Percentiles rank a stretch among this genome's conserved stretches.
These are phyloP conservation scores for Fukomys damarensis DNA, from an alignment of 2,113 vertebrate genomes.

Conservation along the genomic window DNA sequence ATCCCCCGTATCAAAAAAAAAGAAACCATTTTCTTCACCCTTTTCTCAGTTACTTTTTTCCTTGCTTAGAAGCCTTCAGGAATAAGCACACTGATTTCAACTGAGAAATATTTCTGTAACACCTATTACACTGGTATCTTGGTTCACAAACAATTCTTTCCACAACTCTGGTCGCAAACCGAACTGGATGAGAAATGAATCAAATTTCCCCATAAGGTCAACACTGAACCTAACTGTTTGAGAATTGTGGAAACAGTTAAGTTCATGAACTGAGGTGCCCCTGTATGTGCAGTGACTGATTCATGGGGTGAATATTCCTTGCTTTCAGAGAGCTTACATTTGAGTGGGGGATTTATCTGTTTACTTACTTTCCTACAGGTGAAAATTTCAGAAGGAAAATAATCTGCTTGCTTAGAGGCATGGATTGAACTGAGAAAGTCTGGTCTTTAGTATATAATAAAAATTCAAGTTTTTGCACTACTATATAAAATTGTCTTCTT, in stretches of 20 bases:
- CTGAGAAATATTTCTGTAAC: neutral
- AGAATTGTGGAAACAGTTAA: neutral
- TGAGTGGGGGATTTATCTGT: neutral
- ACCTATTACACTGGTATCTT: neutral
- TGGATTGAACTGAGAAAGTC: neutral
- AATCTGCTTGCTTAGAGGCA: neutral
- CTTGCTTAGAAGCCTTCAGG: neutral
- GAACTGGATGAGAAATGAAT: neutral
- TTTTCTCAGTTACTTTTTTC: neutral
- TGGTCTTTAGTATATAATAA: neutral
- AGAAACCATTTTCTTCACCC: too few relatives aligned
- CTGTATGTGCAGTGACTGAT: neutral
- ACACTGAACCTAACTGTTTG: neutral
- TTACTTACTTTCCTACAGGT: neutral
- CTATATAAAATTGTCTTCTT: neutral
- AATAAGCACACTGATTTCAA: neutral
- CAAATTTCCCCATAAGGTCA: neutral
- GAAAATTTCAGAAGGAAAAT: neutral
- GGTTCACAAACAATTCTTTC: neutral
- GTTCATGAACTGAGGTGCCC: neutral
- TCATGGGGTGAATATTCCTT: neutral
- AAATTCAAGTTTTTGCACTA: neutral
- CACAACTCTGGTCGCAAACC: neutral
- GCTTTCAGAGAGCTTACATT: neutral
- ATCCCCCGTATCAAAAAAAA: too few relatives aligned